Base-by-base conservation (phyloP, 92 coral and sea anemone species). In the Siderastrea radians region DNA sequence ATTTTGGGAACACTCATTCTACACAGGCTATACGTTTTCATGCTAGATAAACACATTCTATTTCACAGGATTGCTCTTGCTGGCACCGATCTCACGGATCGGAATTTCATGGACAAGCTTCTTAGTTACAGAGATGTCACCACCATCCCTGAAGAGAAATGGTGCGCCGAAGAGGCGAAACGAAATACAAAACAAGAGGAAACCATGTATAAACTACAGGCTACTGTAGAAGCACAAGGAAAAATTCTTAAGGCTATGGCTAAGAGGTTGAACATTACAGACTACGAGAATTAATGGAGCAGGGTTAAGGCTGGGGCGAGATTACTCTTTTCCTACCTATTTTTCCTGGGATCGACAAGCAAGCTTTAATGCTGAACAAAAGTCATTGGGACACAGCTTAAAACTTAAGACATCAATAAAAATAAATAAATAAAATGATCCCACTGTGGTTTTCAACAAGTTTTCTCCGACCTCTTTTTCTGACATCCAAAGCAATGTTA, bases 221-320 rank as follows among this genome's bases (percentile, higher is more conserved):
- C 84, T 49, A 81, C 90, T 66, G 60, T 95, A 55, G 95, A 95
- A 72, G 87, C 89, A n/a, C 98, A 95, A 60, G 88, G 90, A 46
- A 82, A 80, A 63, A 83, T 95, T 63, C 90, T 95, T 14, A 82
- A 78, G 59, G 91, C 93, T 11, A 84, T 95, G 79, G 98, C 96
- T 26, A 74, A 84, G 9, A 73, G 74, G 49, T 14, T 84, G 17
- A 64, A 74, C 44, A 61, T 84, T 15, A n/a, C 73, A 55, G 86
- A 82, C 53, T 70, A 55, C 7, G 64, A 58, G 12, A 45, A 16
- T 43, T 2, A 53, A 26, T 26, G 38, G 38, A 26, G 38, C 38
- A 26, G 38, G 38, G 38, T 26, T 26, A 26, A 26, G 38, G 38
- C 38, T 26, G 38, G 38, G 38, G 38, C 38, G 38, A 26, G 38